Base-by-base conservation (phyloP, 2,797 vertebrate species). In the Enteromius afrohamiltoni region DNA sequence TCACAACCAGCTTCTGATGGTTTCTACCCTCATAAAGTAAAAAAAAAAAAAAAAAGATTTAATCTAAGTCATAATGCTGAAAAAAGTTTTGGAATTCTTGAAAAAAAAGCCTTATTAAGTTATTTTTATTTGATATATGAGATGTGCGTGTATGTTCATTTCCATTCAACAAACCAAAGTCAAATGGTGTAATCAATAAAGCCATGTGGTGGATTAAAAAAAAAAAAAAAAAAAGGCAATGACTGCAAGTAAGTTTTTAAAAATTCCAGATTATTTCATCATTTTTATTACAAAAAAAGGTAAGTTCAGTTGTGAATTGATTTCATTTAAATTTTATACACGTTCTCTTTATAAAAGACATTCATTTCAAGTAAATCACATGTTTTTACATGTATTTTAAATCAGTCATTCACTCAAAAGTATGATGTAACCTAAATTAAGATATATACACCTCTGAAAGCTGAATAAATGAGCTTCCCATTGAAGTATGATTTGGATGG, bases 1-100 rank as follows among this genome's bases (percentile, higher is more conserved):
- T 71, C 47, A n/a, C 31, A 80, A 80, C 34, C 79, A 45, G 64
- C 23, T 29, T 45, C 40, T 31, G 76, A 53, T 16, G 47, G 49
- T 19, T 73, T 73, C 26, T 10, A 75, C 3, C 6, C 31, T 53
- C 26, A n/a, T 37, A 2, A 75, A 53, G 5, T 60, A 2, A n/a
- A 55, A 29, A 40, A 31, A 31, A 31, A 2, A 40, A 6, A 2
- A 1, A 14, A 13, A 47, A 14, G 67, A 69, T 42, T 7, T 42
- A 69, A 51, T 21, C 6, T 1, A 55, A 23, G n/a, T 75, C 13
- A 29, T 47, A 29, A 49, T 49, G 8, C 26, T 1, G 16, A 3
- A 4, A 70, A 69, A 47, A 29, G 21, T 4, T 4, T 5, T 11
- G 8, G 2, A 49, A 51, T 31, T 73, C 23, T 17, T 31, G 8